Conservation (phyloP, 2,888 invertebrate genomes). For the Holacanthella duospinosa region DNA sequence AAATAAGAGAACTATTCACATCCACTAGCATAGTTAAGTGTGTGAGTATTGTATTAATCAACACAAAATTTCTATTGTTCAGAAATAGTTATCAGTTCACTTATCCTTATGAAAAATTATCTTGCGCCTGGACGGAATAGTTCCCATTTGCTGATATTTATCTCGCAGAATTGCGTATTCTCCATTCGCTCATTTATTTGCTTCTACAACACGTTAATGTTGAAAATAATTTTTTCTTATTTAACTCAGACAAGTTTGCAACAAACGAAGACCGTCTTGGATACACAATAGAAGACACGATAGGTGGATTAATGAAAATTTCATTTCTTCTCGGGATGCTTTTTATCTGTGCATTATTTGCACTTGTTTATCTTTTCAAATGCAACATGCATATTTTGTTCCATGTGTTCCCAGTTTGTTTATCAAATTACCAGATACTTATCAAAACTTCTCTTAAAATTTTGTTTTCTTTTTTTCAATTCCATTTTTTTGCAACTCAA, state of each 20-base stretch:
- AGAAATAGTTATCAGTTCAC: no score
- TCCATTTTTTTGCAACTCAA: not conserved
- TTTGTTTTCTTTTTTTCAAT: not conserved
- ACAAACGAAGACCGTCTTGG: not conserved
- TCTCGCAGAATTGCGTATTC: no score
- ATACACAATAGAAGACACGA: not conserved
- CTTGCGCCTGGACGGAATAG: no score
- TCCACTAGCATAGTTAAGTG: no score
- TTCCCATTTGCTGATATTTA: no score
- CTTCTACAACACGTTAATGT: no score
- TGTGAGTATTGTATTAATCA: no score
- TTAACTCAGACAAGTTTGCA: not conserved
- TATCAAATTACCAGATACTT: not conserved
- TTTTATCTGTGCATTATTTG: not conserved
- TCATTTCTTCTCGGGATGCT: not conserved
- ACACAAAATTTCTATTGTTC: no score
- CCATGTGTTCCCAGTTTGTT: not conserved
- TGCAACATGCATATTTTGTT: not conserved
- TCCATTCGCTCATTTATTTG: no score
- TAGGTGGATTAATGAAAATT: not conserved
- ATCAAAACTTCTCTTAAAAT: not conserved
- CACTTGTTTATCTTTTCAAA: not conserved
- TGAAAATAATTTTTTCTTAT: not conserved
- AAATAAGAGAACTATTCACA: no score
- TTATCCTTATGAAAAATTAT: no score